Percentiles rank a stretch among this genome's conserved stretches.
phyloP scores from a whole-genome alignment of 2,888 invertebrate species.

The Amphipyra berbera region DNA sequence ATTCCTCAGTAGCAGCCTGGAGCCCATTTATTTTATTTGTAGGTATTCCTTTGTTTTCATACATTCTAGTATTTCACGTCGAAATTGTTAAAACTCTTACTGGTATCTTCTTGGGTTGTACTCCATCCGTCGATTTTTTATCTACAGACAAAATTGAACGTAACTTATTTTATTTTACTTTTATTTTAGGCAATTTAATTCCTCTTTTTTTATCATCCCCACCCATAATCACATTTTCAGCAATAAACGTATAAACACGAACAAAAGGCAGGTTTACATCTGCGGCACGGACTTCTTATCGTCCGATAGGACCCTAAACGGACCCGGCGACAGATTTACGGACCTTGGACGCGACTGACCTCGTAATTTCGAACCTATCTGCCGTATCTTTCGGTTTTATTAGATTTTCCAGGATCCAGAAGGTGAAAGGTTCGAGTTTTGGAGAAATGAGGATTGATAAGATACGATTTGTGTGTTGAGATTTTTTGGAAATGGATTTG shows the following conservation, averaged over 20 bases:
- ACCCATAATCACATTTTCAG: slow-evolving; percentile 18
- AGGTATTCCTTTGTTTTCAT: no score
- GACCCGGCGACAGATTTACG: slow-evolving; percentile 63
- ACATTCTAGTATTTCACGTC: no score
- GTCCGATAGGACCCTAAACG: slow-evolving; percentile 49
- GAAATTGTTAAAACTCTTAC: no score
- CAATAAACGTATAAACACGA: slow-evolving; percentile 46
- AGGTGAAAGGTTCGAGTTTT: slow-evolving; percentile 60
- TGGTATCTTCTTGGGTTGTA: no score
- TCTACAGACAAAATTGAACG: no score
- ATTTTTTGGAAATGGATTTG: slow-evolving; percentile 21
- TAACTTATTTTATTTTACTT: no score
- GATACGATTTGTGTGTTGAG: slow-evolving; percentile 50
- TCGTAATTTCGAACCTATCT: slow-evolving; percentile 61
- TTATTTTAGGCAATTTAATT: background rate
- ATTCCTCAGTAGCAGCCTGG: no score
- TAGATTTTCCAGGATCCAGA: slow-evolving; percentile 56
- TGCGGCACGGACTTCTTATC: slow-evolving; percentile 54
- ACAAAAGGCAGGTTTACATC: slow-evolving; percentile 49
- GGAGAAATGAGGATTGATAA: slow-evolving; percentile 58
- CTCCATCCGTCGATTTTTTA: no score
- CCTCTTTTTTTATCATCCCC: slow-evolving; percentile 22
- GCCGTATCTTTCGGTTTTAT: slow-evolving; percentile 61
- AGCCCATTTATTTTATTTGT: no score
- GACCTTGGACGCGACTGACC: slow-evolving; percentile 61